Evolutionary conservation across 2,113 vertebrate genomes (phyloP).

Genomic region (Suricata suricatta): DNA sequence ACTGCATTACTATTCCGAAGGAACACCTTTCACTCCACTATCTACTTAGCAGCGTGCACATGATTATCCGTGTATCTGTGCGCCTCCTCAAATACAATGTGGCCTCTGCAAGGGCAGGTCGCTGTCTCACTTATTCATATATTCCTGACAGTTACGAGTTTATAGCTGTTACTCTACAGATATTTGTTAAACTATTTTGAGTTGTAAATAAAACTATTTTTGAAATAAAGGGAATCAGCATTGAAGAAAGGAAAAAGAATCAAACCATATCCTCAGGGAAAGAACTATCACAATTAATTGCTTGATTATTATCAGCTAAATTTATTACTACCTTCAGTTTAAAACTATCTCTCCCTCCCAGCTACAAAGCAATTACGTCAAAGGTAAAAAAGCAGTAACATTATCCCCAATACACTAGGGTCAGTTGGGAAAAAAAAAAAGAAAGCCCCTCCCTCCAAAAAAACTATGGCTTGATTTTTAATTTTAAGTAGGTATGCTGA

Average conservation of each 20-base stretch:
- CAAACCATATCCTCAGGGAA: neutral
- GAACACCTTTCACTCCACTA: neutral
- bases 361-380: neutral
- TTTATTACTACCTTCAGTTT: neutral
- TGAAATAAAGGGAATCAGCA: conserved; percentile 29
- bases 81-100: neutral
- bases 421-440: neutral
- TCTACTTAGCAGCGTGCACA: neutral
- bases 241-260: neutral
- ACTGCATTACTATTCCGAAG: neutral
- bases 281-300: neutral
- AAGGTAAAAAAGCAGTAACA: neutral
- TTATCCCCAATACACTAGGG: neutral
- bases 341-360: neutral
- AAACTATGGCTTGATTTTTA: neutral
- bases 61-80: neutral
- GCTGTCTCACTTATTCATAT: neutral
- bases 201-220: conserved; percentile 26
- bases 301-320: neutral
- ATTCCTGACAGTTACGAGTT: neutral
- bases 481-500: neutral
- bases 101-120: neutral
- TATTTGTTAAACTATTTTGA: conserved; percentile 21
- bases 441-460: too few relatives aligned
- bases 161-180: neutral